phyloP scores from a whole-genome alignment of 2,113 vertebrate species.

The Triplophysa siluroides region DNA sequence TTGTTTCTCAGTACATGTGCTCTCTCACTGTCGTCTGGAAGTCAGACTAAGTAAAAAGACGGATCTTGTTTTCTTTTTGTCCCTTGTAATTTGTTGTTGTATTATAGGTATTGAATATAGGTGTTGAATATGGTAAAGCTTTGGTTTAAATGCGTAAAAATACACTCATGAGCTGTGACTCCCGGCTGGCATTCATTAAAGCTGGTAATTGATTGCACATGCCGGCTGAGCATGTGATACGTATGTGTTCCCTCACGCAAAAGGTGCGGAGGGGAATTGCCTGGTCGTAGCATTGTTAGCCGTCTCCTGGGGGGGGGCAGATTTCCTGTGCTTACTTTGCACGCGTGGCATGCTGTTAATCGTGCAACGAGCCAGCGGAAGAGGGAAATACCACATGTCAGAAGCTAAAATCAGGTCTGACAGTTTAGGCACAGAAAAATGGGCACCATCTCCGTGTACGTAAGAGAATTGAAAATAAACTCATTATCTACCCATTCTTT shows the following conservation, averaged over 20 bases:
- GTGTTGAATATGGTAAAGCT: slow-evolving; percentile 51
- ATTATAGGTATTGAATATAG: slow-evolving; percentile 53
- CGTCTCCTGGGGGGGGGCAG: slow-evolving; percentile 63
- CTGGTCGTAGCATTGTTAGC: slow-evolving; percentile 69
- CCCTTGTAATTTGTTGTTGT: slow-evolving; percentile 4
- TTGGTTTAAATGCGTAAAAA: not conserved
- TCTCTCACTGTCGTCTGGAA: slow-evolving; percentile 50
- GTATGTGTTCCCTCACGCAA: slow-evolving; percentile 62
- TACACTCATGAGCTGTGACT: not conserved
- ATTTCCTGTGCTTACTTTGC: slow-evolving; percentile 74
- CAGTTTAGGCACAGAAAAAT: slow-evolving; percentile 39
- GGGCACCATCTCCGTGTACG: not conserved
- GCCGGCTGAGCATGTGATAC: slow-evolving; percentile 69
- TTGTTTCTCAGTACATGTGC: not conserved
- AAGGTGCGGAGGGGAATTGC: slow-evolving; percentile 81
- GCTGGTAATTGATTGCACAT: slow-evolving; percentile 81
- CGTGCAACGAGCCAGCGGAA: slow-evolving; percentile 62
- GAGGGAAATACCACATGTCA: slow-evolving; percentile 39
- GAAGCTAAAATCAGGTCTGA: slow-evolving; percentile 57
- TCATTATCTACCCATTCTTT: not conserved
- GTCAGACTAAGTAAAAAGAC: slow-evolving; percentile 68
- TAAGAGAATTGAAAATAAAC: not conserved
- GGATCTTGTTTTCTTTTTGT: slow-evolving; percentile 66
- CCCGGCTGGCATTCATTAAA: slow-evolving; percentile 78
- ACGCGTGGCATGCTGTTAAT: slow-evolving; percentile 75